A percentile compares a stretch with the other conserved stretches of the same genome.
Conservation (phyloP, 2,113 vertebrate genomes). For the Ardeotis arabs region DNA sequence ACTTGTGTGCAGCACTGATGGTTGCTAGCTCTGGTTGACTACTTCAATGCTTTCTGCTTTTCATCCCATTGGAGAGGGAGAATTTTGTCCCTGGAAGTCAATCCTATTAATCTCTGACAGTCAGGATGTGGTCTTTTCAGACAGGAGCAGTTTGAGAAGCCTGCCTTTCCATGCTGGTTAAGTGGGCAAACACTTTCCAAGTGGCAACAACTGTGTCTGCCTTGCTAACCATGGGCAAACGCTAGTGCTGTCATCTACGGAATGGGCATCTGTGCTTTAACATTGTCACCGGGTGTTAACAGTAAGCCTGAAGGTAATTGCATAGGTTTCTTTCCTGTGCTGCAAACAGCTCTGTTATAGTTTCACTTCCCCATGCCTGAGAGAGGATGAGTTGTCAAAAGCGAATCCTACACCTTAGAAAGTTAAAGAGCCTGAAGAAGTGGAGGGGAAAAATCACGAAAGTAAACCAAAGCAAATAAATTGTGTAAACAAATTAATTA, state of each 20-base stretch:
- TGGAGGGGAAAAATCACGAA: conserved; percentile 25
- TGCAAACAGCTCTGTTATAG: background rate
- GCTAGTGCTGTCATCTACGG: background rate
- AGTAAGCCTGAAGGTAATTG: background rate
- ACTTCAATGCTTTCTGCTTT: background rate
- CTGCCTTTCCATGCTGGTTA: background rate
- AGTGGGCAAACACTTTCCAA: background rate
- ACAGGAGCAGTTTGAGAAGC: background rate
- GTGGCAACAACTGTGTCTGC: background rate
- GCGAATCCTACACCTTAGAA: conserved; percentile 44
- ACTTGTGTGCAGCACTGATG: background rate
- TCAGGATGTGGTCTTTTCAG: background rate
- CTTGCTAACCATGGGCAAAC: background rate
- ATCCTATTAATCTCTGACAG: background rate
- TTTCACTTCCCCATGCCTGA: background rate
- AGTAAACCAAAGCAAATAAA: conserved; percentile 75
- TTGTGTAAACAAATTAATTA: conserved; percentile 83
- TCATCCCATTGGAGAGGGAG: background rate
- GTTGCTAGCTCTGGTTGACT: background rate
- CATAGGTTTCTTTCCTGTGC: background rate
- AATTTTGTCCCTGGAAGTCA: background rate
- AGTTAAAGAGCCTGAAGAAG: conserved; percentile 54
- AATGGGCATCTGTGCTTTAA: background rate
- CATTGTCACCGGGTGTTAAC: background rate
- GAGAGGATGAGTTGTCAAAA: conserved; percentile 45